A percentile compares a stretch with the other conserved stretches of the same genome.
phyloP scores from a whole-genome alignment of 2,113 vertebrate species.

The Oryzias melastigma region DNA sequence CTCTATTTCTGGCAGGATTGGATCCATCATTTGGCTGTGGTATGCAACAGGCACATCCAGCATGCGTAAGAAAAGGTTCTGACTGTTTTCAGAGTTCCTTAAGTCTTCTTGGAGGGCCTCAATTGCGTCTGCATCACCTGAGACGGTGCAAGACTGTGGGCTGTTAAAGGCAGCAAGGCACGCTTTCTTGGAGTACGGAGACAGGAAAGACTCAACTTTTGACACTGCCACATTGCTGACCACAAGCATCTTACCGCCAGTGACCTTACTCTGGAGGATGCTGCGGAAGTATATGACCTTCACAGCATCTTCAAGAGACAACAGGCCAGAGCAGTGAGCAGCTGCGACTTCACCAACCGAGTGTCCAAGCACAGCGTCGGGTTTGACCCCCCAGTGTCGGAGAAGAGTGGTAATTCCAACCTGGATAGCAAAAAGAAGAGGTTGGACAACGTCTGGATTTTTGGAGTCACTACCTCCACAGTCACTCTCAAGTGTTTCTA shows the following conservation, averaged over 20 bases:
- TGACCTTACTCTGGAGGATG: slow-evolving; percentile 78
- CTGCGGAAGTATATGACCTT: slow-evolving; percentile 84
- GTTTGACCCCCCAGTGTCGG: slow-evolving; percentile 82
- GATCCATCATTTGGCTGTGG: slow-evolving; percentile 87
- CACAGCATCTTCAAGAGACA: slow-evolving; percentile 84
- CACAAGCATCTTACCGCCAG: slow-evolving; percentile 83
- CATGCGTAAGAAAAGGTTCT: slow-evolving; percentile 80
- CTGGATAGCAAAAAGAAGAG: slow-evolving; percentile 84
- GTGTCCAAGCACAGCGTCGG: slow-evolving; percentile 79
- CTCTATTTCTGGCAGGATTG: slow-evolving; percentile 73
- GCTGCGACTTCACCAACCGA: slow-evolving; percentile 87
- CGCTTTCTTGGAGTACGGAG: slow-evolving; percentile 70
- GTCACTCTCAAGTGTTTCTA: slow-evolving; percentile 66
- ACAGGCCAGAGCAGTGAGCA: slow-evolving; percentile 83
- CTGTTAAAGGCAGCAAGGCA: slow-evolving; percentile 86
- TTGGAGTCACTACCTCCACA: slow-evolving; percentile 65
- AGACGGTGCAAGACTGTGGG: slow-evolving; percentile 82
- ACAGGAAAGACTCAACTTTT: slow-evolving; percentile 71
- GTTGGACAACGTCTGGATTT: slow-evolving; percentile 77
- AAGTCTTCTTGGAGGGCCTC: slow-evolving; percentile 67
- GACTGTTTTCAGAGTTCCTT: slow-evolving; percentile 58
- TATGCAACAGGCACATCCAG: slow-evolving; percentile 82
- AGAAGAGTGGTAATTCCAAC: slow-evolving; percentile 79
- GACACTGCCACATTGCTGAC: slow-evolving; percentile 80
- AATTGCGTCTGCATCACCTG: slow-evolving; percentile 78